Conservation (phyloP, 2,888 invertebrate species). For the Ormyrus labotus region DNA sequence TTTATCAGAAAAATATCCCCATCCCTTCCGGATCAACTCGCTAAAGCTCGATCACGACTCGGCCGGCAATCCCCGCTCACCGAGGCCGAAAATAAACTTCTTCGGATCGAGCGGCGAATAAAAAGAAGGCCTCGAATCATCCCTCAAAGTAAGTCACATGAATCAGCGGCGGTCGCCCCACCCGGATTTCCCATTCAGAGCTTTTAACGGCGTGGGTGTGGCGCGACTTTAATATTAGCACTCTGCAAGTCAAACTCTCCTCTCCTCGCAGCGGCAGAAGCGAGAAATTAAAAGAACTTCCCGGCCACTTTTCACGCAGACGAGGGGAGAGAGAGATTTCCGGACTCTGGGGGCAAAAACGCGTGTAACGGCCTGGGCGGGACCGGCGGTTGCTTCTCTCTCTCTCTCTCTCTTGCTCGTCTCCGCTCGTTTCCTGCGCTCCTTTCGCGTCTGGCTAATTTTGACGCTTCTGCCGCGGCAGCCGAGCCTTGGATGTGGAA, state of each 20-base stretch:
- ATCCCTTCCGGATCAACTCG: too few relatives aligned
- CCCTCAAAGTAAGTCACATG: constrained; percentile 12
- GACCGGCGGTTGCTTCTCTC: not conserved
- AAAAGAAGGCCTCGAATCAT: not conserved
- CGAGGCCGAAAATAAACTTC: constrained; percentile 6
- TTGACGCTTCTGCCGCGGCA: constrained; percentile 45
- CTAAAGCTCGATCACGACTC: too few relatives aligned
- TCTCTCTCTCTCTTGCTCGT: not conserved
- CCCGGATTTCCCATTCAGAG: constrained; percentile 47
- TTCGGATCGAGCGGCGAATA: not conserved
- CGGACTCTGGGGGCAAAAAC: constrained; percentile 37
- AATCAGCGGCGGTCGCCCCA: constrained; percentile 21
- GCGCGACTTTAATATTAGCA: constrained; percentile 66
- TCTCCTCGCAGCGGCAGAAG: not conserved
- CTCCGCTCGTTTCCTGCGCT: constrained; percentile 12
- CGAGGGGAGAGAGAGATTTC: constrained; percentile 35
- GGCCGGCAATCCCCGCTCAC: too few relatives aligned
- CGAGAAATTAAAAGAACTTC: constrained; percentile 64
- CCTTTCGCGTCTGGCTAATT: constrained; percentile 55
- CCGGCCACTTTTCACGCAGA: constrained; percentile 47
- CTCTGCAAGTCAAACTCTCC: constrained; percentile 61
- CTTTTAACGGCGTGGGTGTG: constrained; percentile 33
- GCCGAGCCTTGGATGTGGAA: not conserved
- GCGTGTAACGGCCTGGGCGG: constrained; percentile 51
- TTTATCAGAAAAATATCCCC: too few relatives aligned